phyloP scores from a whole-genome alignment of 1,140 invertebrate genomes.

The Drosophila novamexicana region DNA sequence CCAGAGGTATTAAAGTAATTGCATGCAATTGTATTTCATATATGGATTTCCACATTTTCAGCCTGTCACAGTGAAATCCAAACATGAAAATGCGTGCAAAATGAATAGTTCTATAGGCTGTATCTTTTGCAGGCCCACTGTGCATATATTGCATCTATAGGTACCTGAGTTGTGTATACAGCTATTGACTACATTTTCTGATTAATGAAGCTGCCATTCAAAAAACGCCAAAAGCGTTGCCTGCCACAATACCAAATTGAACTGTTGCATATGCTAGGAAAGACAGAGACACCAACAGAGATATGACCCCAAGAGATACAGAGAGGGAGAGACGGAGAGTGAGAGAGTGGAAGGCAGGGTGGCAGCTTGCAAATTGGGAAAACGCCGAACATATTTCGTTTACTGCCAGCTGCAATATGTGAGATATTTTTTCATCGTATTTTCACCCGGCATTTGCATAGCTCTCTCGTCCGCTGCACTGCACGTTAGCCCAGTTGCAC shows the following conservation, averaged over 20 bases:
- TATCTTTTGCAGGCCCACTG: conserved; percentile 3
- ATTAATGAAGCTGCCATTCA: conserved; percentile 82
- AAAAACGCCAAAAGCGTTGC: conserved; percentile 50
- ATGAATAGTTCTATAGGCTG: not conserved
- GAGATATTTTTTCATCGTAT: conserved; percentile 62
- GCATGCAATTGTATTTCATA: conserved; percentile 67
- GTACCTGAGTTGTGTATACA: conserved; percentile 35
- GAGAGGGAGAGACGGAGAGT: not conserved
- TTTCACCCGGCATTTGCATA: conserved; percentile 66
- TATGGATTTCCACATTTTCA: conserved; percentile 7
- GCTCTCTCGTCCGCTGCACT: conserved; percentile 30
- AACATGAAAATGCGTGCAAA: not conserved
- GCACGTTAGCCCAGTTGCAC: conserved; percentile 76
- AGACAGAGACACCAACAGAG: not conserved
- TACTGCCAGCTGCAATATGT: conserved; percentile 45
- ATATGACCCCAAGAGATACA: too few relatives aligned
- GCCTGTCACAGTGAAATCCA: not conserved
- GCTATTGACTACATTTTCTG: conserved; percentile 45
- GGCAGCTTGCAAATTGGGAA: conserved; percentile 55
- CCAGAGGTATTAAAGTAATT: conserved; percentile 70
- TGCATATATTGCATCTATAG: conserved; percentile 15
- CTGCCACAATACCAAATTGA: conserved; percentile 63
- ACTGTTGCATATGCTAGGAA: conserved; percentile 67
- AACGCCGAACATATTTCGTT: conserved; percentile 64
- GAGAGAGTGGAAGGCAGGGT: not conserved